Conservation (phyloP, 2,113 vertebrate species). For the Lanius ludovicianus region DNA sequence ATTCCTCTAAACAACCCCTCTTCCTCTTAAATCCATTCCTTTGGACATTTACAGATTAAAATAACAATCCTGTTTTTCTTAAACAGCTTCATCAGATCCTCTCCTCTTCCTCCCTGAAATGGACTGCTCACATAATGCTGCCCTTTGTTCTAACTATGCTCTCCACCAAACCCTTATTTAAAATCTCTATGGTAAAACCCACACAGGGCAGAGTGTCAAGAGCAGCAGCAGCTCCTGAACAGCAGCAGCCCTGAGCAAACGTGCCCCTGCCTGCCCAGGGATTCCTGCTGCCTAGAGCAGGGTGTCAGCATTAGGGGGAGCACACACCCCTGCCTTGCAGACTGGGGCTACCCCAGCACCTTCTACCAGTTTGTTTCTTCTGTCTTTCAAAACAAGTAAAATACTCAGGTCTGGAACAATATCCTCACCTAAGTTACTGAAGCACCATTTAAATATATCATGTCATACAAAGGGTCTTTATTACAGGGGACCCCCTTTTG, state of each 20-base stretch:
- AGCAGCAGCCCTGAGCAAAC: neutral
- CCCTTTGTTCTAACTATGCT: neutral
- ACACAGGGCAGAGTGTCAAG: neutral
- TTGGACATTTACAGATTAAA: neutral
- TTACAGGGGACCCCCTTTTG: neutral
- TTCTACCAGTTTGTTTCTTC: neutral
- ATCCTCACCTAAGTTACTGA: neutral
- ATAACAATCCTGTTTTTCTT: neutral
- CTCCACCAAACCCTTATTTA: neutral
- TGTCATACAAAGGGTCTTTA: neutral
- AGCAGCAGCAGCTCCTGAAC: neutral
- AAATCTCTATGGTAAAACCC: neutral
- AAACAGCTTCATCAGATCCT: neutral
- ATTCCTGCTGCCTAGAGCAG: neutral
- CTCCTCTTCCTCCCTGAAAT: neutral
- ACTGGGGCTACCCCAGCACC: neutral
- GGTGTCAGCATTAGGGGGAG: neutral
- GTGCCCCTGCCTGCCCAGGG: neutral
- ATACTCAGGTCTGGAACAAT: neutral
- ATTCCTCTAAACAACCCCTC: neutral
- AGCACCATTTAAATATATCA: neutral
- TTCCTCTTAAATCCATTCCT: neutral
- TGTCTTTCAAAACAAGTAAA: neutral
- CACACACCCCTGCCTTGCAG: neutral
- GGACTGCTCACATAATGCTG: neutral